Evolutionary conservation across 1,140 invertebrate genomes (phyloP).

Genomic region (Hestina assimilis): DNA sequence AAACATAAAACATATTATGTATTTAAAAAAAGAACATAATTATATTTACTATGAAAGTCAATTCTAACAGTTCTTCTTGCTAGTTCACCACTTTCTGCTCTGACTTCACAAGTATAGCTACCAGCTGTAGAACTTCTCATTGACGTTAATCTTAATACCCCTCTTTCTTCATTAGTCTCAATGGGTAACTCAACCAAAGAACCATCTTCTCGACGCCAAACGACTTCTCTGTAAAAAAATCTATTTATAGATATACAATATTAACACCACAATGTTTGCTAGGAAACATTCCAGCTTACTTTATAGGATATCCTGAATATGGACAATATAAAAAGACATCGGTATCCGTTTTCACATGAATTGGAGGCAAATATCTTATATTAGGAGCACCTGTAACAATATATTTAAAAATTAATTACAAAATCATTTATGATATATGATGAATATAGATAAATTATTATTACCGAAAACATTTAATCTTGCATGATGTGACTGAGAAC

Average conservation of each 20-base stretch:
- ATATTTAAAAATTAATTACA: neutral
- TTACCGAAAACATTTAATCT: conserved; percentile 69
- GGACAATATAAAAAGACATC: conserved; percentile 89
- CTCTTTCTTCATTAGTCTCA: conserved; percentile 55
- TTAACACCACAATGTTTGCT: neutral
- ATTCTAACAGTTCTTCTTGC: conserved; percentile 65
- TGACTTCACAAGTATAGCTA: conserved; percentile 68
- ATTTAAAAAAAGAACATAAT: neutral
- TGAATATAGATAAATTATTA: too few species aligned
- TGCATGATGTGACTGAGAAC: conserved; percentile 65
- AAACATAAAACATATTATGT: neutral
- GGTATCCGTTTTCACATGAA: conserved; percentile 89
- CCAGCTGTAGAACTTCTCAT: conserved; percentile 54
- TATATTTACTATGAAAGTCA: conserved; percentile 69
- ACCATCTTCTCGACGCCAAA: conserved; percentile 65
- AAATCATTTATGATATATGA: too few species aligned
- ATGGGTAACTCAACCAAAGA: conserved; percentile 49
- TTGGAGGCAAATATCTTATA: conserved; percentile 86
- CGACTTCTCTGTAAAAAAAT: too few species aligned
- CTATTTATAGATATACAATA: conserved; percentile 16
- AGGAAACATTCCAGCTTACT: conserved; percentile 58
- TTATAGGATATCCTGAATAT: conserved; percentile 91
- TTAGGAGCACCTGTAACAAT: conserved; percentile 85
- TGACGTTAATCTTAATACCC: conserved; percentile 52
- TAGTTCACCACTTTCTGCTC: conserved; percentile 65